Evolutionary conservation across 2,888 invertebrate species (phyloP).

Genomic region (Dicranocentrus wangi): DNA sequence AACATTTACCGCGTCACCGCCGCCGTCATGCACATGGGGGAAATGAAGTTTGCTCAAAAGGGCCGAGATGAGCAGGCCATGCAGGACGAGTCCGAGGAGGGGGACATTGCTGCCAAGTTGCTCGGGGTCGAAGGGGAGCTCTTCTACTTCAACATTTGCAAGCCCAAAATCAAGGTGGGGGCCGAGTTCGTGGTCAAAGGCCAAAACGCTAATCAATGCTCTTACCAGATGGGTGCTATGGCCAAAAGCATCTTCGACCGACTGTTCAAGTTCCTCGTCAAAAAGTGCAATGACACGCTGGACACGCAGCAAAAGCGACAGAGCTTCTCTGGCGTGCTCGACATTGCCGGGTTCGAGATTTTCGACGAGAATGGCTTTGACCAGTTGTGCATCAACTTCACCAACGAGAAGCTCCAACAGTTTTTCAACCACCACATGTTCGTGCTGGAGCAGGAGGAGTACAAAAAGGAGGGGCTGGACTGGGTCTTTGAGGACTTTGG

Average conservation of each 20-base stretch:
- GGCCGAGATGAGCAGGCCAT: constrained; percentile 96
- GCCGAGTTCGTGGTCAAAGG: constrained; percentile 99
- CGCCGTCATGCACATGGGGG: constrained; percentile 69
- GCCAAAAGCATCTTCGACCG: constrained; percentile 98
- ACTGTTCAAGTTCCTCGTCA: constrained; percentile 98
- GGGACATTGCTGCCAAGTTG: no score
- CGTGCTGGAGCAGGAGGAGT: constrained; percentile 97
- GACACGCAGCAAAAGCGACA: constrained; percentile 99
- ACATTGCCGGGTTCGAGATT: constrained; percentile 99
- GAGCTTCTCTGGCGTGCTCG: constrained; percentile 95
- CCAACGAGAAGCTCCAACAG: constrained; percentile 99
- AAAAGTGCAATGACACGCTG: constrained; percentile 99
- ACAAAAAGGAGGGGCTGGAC: constrained; percentile 95
- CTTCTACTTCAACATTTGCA: constrained; percentile 94
- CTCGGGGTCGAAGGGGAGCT: constrained; percentile 89
- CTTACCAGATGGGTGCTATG: constrained; percentile 95
- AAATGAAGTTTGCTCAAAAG: constrained; percentile 87
- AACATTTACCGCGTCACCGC: constrained; percentile 69
- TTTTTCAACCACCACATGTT: constrained; percentile 97
- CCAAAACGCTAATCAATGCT: constrained; percentile 93
- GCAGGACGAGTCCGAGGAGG: constrained; percentile 50
- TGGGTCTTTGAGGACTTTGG: constrained; percentile 99
- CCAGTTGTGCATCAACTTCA: constrained; percentile 99
- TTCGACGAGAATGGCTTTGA: constrained; percentile 99
- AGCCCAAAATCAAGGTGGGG: constrained; percentile 99